Evolutionary conservation across 37 sponge, comb jelly and placozoan species (phyloP), one percentile per base, ranked within the genome.

Genomic region (Theonella swinhoei): DNA sequence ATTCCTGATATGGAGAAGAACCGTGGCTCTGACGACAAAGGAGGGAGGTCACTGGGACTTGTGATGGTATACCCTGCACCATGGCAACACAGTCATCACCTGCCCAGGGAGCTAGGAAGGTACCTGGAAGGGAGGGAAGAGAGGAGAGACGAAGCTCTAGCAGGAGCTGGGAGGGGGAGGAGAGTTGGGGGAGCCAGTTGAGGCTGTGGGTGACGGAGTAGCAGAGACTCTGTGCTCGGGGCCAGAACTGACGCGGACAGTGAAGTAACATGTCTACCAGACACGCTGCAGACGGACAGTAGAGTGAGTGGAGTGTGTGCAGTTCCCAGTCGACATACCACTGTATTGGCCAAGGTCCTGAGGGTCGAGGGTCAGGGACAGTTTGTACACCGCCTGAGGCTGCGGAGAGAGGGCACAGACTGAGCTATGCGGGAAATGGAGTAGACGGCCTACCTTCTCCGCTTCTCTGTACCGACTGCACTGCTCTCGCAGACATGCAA

Each of bases 101-200:
- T n/a, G n/a, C n/a, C n/a, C n/a, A n/a, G n/a, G n/a, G n/a, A n/a
- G n/a, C n/a, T n/a, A n/a, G n/a, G n/a, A n/a, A n/a, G 68, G 59
- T 32, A 84, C 90, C 81, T 39, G 90, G 81, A 17, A 85, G 39
- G 34, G 72, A n/a, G 20, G 90, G 90, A 0, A 85, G 35, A 30
- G 72, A 37, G 0, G 74, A 61, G 5, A 84, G 86, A 41, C 81
- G 70, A 3, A 90, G 39, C 9, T 79, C 24, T 1, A 90, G 77
- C 66, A 90, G n/a, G 24, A 90, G 65, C 32, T 90, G 90, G 29
- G 80, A 79, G 19, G 81, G 30, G n/a, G 42, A 42, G 25, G 22
- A 36, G 34, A 90, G 70, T 9, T 20, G 42, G 42, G 90, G 90
- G 4, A 90, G 71, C 85, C 90, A 90, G 39, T 61, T 42, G 63